Evolutionary conservation across 1,140 invertebrate species (phyloP).

Genomic region (Homarus americanus): DNA sequence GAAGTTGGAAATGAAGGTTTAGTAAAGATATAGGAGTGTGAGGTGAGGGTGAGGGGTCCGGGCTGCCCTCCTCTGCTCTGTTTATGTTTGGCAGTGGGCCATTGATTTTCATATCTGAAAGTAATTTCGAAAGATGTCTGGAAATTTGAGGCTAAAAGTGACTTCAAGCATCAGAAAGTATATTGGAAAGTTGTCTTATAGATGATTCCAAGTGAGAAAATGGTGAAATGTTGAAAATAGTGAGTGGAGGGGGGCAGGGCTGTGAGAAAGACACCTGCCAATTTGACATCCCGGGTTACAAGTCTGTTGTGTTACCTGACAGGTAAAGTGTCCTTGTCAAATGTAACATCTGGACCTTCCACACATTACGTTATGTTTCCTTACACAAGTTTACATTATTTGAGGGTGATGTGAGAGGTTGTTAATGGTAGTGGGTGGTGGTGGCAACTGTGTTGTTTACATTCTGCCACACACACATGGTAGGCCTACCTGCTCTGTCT

Average conservation of each 20-base stretch:
- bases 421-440: background rate
- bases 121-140: conserved; percentile 48
- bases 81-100: conserved; percentile 51
- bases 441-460: background rate
- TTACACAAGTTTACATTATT: background rate
- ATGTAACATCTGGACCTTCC: background rate
- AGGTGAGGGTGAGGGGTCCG: background rate
- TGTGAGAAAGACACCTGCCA: background rate
- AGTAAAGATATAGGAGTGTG: background rate
- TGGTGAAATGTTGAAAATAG: background rate
- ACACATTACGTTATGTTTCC: background rate
- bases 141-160: background rate
- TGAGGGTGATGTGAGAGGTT: no score
- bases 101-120: conserved; percentile 65
- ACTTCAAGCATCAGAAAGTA: background rate
- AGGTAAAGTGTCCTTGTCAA: background rate
- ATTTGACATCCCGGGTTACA: background rate
- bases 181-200: no score
- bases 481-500: no score
- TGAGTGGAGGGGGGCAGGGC: background rate
- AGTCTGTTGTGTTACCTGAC: background rate
- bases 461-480: background rate
- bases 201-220: background rate
- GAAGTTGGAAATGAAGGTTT: no score
- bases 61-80: background rate